Evolutionary conservation across 2,113 vertebrate species (phyloP).

Genomic region (Miniopterus natalensis): DNA sequence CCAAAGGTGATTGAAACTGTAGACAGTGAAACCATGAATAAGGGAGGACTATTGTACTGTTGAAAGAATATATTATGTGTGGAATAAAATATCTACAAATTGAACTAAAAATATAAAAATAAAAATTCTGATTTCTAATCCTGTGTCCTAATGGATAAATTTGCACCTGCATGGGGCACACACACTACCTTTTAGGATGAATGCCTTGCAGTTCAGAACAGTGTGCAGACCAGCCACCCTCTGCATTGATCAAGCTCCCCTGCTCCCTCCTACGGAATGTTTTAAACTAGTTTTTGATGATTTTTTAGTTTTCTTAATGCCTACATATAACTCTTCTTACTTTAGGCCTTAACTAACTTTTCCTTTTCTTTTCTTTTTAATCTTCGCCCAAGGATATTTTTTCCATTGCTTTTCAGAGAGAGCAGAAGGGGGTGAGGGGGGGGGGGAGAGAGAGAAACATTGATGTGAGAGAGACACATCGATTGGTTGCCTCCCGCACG

Average conservation of each 20-base stretch:
- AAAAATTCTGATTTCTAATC: neutral
- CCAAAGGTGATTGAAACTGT: neutral
- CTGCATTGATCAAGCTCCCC: neutral
- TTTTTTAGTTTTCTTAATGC: neutral
- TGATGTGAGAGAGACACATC: too few species aligned
- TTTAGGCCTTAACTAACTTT: neutral
- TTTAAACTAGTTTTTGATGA: conserved; percentile 38
- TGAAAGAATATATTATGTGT: neutral
- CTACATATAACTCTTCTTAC: neutral
- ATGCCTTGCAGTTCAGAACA: neutral
- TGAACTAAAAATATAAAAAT: conserved; percentile 16
- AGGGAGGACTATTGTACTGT: neutral
- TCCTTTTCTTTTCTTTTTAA: too few species aligned
- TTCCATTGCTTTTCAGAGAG: too few species aligned
- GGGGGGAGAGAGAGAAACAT: too few species aligned
- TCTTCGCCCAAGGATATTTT: too few species aligned
- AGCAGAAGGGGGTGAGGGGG: too few species aligned
- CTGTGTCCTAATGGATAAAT: neutral
- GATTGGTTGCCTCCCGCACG: too few species aligned
- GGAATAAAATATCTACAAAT: neutral
- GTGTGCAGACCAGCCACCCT: neutral
- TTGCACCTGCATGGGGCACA: neutral
- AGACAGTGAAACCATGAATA: neutral
- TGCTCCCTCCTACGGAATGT: neutral
- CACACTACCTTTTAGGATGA: neutral